These are phyloP conservation scores for Rynchops niger DNA, from an alignment of 2,113 vertebrate species.

Conservation along the genomic window DNA sequence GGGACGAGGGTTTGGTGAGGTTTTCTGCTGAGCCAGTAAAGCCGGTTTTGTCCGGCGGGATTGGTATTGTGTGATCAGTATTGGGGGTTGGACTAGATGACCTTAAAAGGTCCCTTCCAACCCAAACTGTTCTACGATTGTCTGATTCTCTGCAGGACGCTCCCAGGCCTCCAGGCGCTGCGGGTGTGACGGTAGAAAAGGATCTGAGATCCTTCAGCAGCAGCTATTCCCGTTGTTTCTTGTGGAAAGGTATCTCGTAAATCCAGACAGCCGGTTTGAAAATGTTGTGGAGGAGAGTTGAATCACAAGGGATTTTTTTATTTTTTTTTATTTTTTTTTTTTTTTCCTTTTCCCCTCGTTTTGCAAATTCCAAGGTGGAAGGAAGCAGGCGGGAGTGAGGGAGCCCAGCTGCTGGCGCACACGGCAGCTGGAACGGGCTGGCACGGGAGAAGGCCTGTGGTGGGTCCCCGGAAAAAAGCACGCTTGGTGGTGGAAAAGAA, in stretches of 20 bases:
- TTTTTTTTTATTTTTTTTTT: too few species aligned
- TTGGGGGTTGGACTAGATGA: too few species aligned
- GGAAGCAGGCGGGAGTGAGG: not conserved
- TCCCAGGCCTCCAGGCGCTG: too few species aligned
- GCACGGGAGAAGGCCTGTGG: not conserved
- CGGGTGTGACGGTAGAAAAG: not conserved
- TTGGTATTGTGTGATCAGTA: too few species aligned
- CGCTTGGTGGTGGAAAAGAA: not conserved
- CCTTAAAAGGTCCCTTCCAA: too few species aligned
- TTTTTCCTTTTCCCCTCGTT: rapidly evolving
- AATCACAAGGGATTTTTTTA: not conserved
- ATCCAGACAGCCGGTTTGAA: not conserved
- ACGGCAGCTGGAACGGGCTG: not conserved
- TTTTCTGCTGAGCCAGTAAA: not conserved
- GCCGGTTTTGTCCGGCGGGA: not conserved
- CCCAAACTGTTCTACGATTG: too few species aligned
- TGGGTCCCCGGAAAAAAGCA: not conserved
- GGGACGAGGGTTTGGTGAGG: not conserved
- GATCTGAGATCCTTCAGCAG: not conserved
- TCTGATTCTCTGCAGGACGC: too few species aligned
- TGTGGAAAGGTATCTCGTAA: not conserved
- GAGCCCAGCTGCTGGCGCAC: not conserved
- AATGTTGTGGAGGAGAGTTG: not conserved
- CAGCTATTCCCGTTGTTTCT: not conserved
- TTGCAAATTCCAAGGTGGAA: not conserved